Base-by-base conservation (phyloP, 2,888 invertebrate species). In the Lymantria dispar region DNA sequence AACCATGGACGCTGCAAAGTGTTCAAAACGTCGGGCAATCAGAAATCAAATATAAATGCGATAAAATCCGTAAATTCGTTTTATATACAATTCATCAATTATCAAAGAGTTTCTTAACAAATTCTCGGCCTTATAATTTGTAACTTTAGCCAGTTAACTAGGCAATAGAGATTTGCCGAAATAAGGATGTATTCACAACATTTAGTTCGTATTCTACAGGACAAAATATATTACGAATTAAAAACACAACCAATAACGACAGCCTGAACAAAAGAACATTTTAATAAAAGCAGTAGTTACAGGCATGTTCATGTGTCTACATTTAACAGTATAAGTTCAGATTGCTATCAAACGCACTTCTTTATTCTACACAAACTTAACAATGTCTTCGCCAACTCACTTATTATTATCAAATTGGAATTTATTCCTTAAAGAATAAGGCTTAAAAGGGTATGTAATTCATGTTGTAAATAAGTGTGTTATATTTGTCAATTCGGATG, bases 341-440 rank as follows among this genome's bases (percentile, higher is more conserved):
- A 86, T 86, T 74, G 45, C 58, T 83, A 85, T 86, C 84, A 54
- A 71, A 72, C 54, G 65, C 70, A 73, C 74, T 77, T 73, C 78
- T 77, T 81, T 68, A 75, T 67, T 48, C 57, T 55, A 47, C 51
- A 70, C 80, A 72, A 77, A 56, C 43, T 47, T 54, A 22, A 13
- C 8, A 33, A 14, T 40, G 36, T 43, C 44, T 36, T 43, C 46
- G 15, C 0, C 29, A 45, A 51, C 47, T 51, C 33, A 36, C 9
- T 38, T 36, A n/a, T n/a, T 37, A 33, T 15, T 15, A 45, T 30
- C 9, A 12, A 0, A 9, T 12, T 42, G 8, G 47, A 7, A 48
- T 46, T 54, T 60, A 58, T 50, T 14, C 0, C 7, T 31, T 0
- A 11, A 7, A 0, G 0, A 0, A 2, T 58, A 65, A 43, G 47